Evolutionary conservation across 1,140 invertebrate genomes (phyloP), one percentile per base, ranked within the genome.

Genomic region (Ptiloglossa arizonensis): DNA sequence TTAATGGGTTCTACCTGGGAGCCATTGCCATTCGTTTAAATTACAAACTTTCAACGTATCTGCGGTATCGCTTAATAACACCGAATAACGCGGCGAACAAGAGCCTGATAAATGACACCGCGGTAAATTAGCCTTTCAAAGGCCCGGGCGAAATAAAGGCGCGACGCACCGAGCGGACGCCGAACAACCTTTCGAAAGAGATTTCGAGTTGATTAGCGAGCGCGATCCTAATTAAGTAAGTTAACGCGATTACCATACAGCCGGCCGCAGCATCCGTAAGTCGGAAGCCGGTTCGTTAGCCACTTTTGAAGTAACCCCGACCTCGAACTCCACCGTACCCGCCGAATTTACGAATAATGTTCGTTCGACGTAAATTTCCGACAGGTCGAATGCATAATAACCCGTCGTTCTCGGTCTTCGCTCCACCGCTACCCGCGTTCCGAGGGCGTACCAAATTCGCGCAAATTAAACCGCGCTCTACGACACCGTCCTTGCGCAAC

Each of bases 141-240:
- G 60, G 48, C 17, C n/a, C 27, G 15, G 19, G 27, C 8, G 38
- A 44, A 44, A 76, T 70, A 76, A 71, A 62, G 35, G 67, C 41
- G 44, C 22, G 41, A 44, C 6, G 74, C 35, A 24, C 15, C 4
- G 19, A 13, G 2, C 17, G 29, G 15, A 22, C 9, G 8, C 52
- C 19, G 32, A 35, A 24, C 41, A 44, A 41, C 41, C 32, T 48
- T 56, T 32, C 60, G 29, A 73, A 73, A 78, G 38, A 57, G 59
- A 73, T 72, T 72, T 72, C 48, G 41, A 74, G 70, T 66, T 79
- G 77, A 79, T 79, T 74, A 67, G 32, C 70, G 62, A 66, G 32
- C 60, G 24, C 41, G 50, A 69, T 52, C 35, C 48, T 69, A 75
- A 76, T 75, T 75, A 64, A 76, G 52, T 38, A 66, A 75, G 50